A percentile compares a stretch with the other conserved stretches of the same genome.
Evolutionary conservation across 2,888 invertebrate genomes (phyloP).

Genomic region (Hypomecis punctinalis): DNA sequence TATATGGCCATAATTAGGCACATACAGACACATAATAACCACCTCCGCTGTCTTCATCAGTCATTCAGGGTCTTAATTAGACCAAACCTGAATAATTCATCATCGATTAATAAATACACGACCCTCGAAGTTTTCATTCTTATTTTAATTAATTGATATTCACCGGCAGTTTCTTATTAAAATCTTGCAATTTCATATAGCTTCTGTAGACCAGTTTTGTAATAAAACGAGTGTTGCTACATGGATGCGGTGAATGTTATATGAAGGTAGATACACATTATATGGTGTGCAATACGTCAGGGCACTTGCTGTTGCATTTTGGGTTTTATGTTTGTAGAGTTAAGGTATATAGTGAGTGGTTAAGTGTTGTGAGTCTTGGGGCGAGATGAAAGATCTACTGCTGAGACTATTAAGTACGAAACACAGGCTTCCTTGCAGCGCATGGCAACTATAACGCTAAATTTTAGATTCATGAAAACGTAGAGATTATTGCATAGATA

Average conservation of each 20-base stretch:
- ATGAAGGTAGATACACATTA: constrained; percentile 62
- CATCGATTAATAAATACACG: constrained; percentile 63
- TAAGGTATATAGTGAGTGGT: constrained; percentile 39
- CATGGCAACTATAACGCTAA: constrained; percentile 32
- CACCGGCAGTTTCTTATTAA: constrained; percentile 71
- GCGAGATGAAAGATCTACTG: constrained; percentile 68
- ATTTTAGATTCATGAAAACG: constrained; percentile 13
- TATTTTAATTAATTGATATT: constrained; percentile 74
- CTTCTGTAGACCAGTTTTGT: constrained; percentile 69
- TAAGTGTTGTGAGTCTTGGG: constrained; percentile 25
- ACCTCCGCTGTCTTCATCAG: neutral
- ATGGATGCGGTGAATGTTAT: constrained; percentile 51
- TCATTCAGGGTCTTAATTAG: constrained; percentile 28
- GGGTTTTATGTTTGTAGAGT: constrained; percentile 34
- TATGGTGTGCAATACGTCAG: constrained; percentile 40
- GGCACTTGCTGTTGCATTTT: constrained; percentile 33
- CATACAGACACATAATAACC: constrained; percentile 9
- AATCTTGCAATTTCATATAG: constrained; percentile 77
- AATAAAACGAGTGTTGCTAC: constrained; percentile 63
- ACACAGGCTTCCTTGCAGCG: constrained; percentile 46
- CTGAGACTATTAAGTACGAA: constrained; percentile 51
- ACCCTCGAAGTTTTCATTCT: constrained; percentile 57
- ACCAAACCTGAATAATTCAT: constrained; percentile 62
- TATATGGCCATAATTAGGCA: neutral
- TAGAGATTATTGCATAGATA: constrained; percentile 6